phyloP scores from a whole-genome alignment of 1,140 invertebrate species.

The Diorhabda elongata region DNA sequence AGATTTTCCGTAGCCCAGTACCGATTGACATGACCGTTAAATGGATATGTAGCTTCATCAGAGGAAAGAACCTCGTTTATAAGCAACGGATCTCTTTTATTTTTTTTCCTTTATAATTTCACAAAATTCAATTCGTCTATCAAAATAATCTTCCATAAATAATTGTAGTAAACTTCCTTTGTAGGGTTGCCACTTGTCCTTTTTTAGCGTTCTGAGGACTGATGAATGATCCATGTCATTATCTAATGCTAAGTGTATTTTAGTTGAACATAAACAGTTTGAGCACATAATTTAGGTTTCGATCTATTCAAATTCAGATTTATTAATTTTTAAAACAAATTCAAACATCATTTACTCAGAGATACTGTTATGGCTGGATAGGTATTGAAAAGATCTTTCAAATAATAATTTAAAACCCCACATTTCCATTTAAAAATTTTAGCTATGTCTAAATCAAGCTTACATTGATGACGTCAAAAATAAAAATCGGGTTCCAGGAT shows the following conservation, averaged over 20 bases:
- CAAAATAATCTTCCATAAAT: background rate
- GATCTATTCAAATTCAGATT: too few relatives aligned
- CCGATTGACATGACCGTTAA: background rate
- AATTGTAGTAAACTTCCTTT: background rate
- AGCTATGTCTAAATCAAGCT: too few relatives aligned
- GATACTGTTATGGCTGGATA: too few relatives aligned
- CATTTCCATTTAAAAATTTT: background rate
- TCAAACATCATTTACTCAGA: too few relatives aligned
- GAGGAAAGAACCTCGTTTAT: background rate
- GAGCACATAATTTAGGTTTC: too few relatives aligned
- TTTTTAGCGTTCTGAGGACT: background rate
- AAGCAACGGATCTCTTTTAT: background rate
- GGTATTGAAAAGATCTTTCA: background rate
- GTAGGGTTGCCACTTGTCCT: background rate
- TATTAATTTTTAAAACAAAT: too few relatives aligned
- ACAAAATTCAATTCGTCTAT: too few relatives aligned
- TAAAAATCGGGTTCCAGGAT: background rate
- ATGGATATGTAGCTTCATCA: background rate
- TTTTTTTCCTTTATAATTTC: background rate
- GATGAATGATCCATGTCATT: background rate
- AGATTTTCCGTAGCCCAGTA: background rate
- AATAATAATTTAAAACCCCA: background rate
- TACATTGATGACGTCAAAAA: background rate
- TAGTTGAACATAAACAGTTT: background rate
- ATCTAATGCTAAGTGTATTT: background rate